phyloP scores from a whole-genome alignment of 2,797 vertebrate genomes.

The Loris lydekkerianus region DNA sequence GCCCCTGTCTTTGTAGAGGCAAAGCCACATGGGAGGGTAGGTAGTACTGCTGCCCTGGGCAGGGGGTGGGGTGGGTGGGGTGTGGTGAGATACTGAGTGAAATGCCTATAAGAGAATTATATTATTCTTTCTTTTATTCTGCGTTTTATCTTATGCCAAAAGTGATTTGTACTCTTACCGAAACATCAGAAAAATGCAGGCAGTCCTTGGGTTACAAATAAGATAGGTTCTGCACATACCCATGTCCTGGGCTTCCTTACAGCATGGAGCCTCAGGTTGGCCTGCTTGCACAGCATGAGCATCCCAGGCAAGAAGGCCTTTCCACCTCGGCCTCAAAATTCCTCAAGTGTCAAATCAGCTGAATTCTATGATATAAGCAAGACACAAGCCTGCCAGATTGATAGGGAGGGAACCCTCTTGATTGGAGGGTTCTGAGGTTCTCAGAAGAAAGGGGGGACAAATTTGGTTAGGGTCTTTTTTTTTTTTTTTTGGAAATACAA shows the following conservation, averaged over 20 bases:
- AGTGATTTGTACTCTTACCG: not conserved
- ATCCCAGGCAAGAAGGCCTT: not conserved
- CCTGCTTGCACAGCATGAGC: not conserved
- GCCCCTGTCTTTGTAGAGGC: not conserved
- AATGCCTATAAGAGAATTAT: not conserved
- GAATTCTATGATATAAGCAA: not conserved
- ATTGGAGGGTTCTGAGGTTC: not conserved
- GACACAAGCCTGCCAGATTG: not conserved
- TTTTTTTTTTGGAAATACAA: not conserved
- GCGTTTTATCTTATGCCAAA: not conserved
- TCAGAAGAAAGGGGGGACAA: not conserved
- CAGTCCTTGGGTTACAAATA: too few species aligned
- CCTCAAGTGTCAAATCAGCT: not conserved
- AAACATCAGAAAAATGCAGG: conserved; percentile 45
- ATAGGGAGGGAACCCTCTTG: not conserved
- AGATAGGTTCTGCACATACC: too few species aligned
- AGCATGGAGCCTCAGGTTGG: not conserved
- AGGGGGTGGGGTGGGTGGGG: not conserved
- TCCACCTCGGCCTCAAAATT: not conserved
- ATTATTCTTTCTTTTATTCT: not conserved
- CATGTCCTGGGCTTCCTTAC: not conserved
- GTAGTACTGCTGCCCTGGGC: not conserved
- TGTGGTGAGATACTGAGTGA: not conserved
- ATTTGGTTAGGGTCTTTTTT: not conserved
- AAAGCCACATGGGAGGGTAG: not conserved